Evolutionary conservation across 2,113 vertebrate genomes (phyloP), one percentile per base, ranked within the genome.

Genomic region (Gymnocephalus cernua): DNA sequence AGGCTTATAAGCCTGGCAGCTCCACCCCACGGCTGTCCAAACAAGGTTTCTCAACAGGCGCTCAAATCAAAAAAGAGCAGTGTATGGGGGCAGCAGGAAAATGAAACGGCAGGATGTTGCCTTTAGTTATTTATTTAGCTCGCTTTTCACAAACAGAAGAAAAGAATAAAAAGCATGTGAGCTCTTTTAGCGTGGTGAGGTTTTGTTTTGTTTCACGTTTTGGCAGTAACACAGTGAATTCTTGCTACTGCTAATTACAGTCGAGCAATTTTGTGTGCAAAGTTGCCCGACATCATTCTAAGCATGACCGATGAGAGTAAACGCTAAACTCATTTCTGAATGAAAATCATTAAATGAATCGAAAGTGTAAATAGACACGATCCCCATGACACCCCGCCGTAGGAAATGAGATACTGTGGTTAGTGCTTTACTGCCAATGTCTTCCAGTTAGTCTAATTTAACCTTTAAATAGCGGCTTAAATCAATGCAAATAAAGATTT

Each of bases 1-100:
- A 86, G 92, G 88, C 93, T 96, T 96, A 87, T 95, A 96, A 95
- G 95, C 93, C 92, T 95, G 93, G 90, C 93, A 95, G 91, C 95
- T 95, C 96, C 94, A 95, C 93, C 94, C 94, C 90, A 77, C 94
- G 93, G 95, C 95, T 96, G 94, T 97, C 95, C 92, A 97, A 97
- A 97, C 94, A 96, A 93, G 89, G 95, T 95, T 97, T 97, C 95
- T 95, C 94, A 93, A 93, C 93, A 93, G 96, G 95, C 95, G 77
- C 79, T 80, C 83, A 96, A 94, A 95, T 97, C 94, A 96, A 96
- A 95, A 95, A 94, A 97, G 94, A 95, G 69, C 93, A 93, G 83
- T 66, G 91, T 85, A 86, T 57, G 86, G 86, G 83, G 90, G 85
- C 92, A 90, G 78, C 83, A 89, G 93, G 93, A 94, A 94, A 92